Evolutionary conservation across 2,888 invertebrate species (phyloP).

Genomic region (Linnaemya tessellans): DNA sequence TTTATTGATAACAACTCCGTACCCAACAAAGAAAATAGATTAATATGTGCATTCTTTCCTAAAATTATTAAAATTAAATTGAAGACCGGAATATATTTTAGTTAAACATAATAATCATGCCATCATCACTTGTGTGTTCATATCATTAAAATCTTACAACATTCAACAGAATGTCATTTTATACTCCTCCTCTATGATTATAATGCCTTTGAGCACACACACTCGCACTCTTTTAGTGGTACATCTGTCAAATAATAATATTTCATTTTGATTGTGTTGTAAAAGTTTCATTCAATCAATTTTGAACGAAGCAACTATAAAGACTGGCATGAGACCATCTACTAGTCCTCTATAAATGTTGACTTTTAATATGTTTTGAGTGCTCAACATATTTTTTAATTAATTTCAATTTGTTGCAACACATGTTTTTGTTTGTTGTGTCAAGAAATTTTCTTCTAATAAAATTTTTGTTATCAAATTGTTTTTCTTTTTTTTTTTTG

Average conservation of each 20-base stretch:
- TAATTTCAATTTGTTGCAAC: slow-evolving; percentile 70
- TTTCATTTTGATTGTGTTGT: not conserved
- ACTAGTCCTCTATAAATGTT: not conserved
- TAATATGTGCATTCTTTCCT: no score
- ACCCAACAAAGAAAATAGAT: no score
- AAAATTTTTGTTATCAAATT: slow-evolving; percentile 11
- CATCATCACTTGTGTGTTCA: no score
- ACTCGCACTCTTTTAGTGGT: slow-evolving; percentile 3
- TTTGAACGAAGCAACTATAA: not conserved
- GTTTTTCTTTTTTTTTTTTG: slow-evolving; percentile 2
- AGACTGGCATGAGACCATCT: not conserved
- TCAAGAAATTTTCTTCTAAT: slow-evolving; percentile 25
- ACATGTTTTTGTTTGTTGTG: slow-evolving; percentile 53
- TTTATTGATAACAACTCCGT: no score
- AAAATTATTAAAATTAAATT: no score
- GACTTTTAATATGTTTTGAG: slow-evolving; percentile 10
- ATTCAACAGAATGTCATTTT: not conserved
- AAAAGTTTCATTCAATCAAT: not conserved
- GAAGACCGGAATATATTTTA: no score
- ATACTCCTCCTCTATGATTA: not conserved
- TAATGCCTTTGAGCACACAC: not conserved
- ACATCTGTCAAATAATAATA: slow-evolving; percentile 33
- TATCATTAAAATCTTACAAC: no score
- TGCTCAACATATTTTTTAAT: slow-evolving; percentile 50
- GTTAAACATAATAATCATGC: no score